A percentile compares a stretch with the other conserved stretches of the same genome.
Conservation (phyloP, 2,113 vertebrate species). For the Zosterops pallidus region DNA sequence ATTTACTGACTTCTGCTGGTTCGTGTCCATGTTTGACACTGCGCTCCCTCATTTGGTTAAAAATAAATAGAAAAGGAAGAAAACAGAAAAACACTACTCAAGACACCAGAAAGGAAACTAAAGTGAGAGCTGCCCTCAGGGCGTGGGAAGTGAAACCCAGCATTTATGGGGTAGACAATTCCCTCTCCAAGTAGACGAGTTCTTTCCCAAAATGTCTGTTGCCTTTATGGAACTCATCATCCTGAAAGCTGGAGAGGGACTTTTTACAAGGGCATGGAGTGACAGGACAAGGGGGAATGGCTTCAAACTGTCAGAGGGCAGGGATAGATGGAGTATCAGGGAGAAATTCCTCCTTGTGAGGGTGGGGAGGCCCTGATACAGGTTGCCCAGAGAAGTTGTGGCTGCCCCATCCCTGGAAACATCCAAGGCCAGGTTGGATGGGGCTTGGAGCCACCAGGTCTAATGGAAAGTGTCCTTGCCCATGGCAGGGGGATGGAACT, state of each 20-base stretch:
- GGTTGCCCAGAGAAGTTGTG: not conserved
- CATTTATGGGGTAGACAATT: not conserved
- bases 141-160: not conserved
- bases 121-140: not conserved
- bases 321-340: not conserved
- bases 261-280: not conserved
- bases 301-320: not conserved
- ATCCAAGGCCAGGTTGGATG: fast-evolving
- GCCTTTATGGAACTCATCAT: not conserved
- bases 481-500: not conserved
- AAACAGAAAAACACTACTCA: not conserved
- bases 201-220: not conserved
- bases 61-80: conserved; percentile 27
- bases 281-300: not conserved
- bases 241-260: not conserved
- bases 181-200: not conserved
- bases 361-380: not conserved
- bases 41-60: conserved; percentile 34
- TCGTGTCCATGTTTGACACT: not conserved
- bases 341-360: not conserved
- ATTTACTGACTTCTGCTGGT: conserved; percentile 27
- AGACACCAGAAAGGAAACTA: conserved; percentile 13
- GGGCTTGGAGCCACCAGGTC: not conserved
- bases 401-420: not conserved
- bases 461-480: not conserved